Base-by-base conservation (phyloP, 2,888 invertebrate genomes). In the Ceratothoa steindachneri region DNA sequence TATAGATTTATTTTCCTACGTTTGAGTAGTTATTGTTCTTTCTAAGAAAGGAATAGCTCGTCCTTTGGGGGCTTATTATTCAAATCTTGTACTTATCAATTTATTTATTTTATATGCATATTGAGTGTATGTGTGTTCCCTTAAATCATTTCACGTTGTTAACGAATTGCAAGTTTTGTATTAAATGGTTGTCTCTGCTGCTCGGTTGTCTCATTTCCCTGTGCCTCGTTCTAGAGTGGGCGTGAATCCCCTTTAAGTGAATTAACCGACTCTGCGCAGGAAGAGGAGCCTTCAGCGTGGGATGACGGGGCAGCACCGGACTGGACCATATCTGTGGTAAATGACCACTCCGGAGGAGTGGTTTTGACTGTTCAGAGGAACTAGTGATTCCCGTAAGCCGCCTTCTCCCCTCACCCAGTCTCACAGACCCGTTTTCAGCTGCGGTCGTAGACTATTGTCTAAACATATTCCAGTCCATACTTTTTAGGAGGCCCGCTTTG, bases 231-330 rank as follows among this genome's bases (percentile, higher is more conserved):
- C 4, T 71, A 77, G 77, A 77, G 77, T 53, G 79, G 79, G 29
- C 75, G 76, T 24, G 76, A 74, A 52, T 76, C 79, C 64, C 79
- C 79, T 0, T 69, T 76, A 72, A 79, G 79, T 72, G 79, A 79
- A 67, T 71, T 76, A 29, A 79, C 79, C 5, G 79, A 79, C 68
- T 75, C 75, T 29, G 79, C 79, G n/a, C 76, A 73, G n/a, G 79
- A 79, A 66, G 79, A 79, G 15, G 76, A 76, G 19, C 60, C 67
- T 19, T 19, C 24, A 12, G 24, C 66, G 15, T 75, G 69, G 69
- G 78, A 78, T 51, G 75, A 73, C 29, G 65, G 52, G 3, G 67
- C 66, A 27, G 64, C 70, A n/a, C 79, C 79, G 22, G 76, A 79
- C 51, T 79, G 79, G 79, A 79, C 79, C 65, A 79, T 79, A 31